Evolutionary conservation across 2,888 invertebrate genomes (phyloP).

Genomic region (Chymomyza fuscimana): DNA sequence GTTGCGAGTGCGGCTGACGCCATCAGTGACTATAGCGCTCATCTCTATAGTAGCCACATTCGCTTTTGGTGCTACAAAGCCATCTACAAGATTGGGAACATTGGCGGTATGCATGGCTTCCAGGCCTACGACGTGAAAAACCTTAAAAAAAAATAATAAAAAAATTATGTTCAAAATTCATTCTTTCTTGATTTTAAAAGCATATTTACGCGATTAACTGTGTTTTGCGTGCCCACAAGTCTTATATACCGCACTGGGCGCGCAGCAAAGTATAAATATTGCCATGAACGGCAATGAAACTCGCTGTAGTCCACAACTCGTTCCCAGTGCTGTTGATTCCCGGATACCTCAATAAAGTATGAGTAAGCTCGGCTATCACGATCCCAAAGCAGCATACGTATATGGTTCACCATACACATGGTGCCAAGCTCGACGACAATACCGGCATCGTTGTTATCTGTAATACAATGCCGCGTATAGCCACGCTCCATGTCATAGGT

Average conservation of each 20-base stretch:
- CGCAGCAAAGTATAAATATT: constrained; percentile 94
- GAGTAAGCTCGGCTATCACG: constrained; percentile 87
- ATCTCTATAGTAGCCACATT: constrained; percentile 96
- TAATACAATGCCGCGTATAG: constrained; percentile 93
- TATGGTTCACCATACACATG: constrained; percentile 94
- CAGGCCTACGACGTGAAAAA: constrained; percentile 95
- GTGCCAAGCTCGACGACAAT: constrained; percentile 92
- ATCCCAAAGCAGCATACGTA: constrained; percentile 96
- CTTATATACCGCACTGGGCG: constrained; percentile 92
- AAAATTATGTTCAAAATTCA: background rate
- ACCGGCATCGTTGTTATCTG: constrained; percentile 85
- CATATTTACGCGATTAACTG: constrained; percentile 89
- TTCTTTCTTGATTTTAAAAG: background rate
- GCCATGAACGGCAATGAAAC: constrained; percentile 98
- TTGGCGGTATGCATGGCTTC: constrained; percentile 92
- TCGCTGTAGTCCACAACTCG: constrained; percentile 94
- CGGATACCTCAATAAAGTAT: constrained; percentile 87
- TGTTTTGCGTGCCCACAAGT: constrained; percentile 95
- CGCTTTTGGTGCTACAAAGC: constrained; percentile 88
- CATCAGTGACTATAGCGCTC: constrained; percentile 97
- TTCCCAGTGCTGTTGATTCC: constrained; percentile 97
- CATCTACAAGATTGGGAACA: constrained; percentile 87
- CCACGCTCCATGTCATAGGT: constrained; percentile 96
- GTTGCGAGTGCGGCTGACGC: constrained; percentile 95
- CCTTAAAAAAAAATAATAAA: constrained; percentile 70